Conservation (phyloP, 1,140 invertebrate genomes). For the Leptinotarsa undecemlineata region DNA sequence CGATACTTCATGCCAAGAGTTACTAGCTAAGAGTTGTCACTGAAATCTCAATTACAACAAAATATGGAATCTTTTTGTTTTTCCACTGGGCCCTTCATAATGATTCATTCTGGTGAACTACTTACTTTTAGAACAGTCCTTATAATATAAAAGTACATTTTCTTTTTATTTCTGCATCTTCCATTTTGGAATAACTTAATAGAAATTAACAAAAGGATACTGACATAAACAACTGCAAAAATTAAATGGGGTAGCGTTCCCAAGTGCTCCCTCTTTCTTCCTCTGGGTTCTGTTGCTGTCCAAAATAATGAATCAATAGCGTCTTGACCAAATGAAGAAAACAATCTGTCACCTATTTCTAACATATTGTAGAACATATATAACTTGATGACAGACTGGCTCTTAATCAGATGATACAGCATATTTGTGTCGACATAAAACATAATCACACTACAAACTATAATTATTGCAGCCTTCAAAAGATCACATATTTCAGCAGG, state of each 20-base stretch:
- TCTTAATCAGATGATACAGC: constrained; percentile 98
- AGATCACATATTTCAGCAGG: constrained; percentile 96
- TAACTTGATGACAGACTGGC: constrained; percentile 97
- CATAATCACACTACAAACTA: constrained; percentile 82
- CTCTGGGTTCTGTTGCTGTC: constrained; percentile 93
- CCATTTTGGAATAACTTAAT: too few relatives aligned
- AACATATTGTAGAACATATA: constrained; percentile 99
- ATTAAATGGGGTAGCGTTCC: constrained; percentile 86
- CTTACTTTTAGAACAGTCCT: too few relatives aligned
- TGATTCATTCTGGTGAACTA: too few relatives aligned
- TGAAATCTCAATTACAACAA: too few relatives aligned
- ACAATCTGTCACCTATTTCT: constrained; percentile 93
- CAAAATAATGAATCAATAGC: constrained; percentile 96
- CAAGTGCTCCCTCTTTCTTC: constrained; percentile 80
- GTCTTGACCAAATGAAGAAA: constrained; percentile 98
- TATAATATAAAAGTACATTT: too few relatives aligned
- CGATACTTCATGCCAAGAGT: too few relatives aligned
- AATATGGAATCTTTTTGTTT: too few relatives aligned
- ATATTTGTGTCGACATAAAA: constrained; percentile 95
- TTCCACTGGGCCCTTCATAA: too few relatives aligned
- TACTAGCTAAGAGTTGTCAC: too few relatives aligned
- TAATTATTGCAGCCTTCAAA: constrained; percentile 87
- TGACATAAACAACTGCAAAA: constrained; percentile 90
- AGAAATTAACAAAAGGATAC: constrained; percentile 76
- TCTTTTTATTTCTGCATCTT: too few relatives aligned